These are phyloP conservation scores for Colletes gigas DNA, from an alignment of 1,140 invertebrate species.

Conservation along the genomic window DNA sequence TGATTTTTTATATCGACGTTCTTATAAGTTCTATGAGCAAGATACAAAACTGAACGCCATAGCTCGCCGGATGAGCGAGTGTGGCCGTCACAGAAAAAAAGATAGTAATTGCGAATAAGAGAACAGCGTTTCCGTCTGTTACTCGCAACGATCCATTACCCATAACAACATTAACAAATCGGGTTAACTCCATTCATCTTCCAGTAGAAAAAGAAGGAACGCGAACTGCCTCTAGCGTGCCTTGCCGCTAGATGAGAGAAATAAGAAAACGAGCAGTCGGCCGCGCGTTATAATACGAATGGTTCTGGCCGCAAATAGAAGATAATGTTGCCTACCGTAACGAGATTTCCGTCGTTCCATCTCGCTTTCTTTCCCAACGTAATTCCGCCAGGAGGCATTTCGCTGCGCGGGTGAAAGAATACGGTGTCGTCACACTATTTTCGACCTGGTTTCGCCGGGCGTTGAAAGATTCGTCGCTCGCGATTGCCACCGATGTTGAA, in stretches of 20 bases:
- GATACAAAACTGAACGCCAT: too few species aligned
- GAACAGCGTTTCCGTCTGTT: conserved; percentile 48
- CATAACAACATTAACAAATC: conserved; percentile 59
- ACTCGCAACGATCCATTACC: conserved; percentile 32
- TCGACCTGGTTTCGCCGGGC: background rate
- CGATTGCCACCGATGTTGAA: conserved; percentile 34
- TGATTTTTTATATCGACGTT: too few species aligned
- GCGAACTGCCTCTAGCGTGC: background rate
- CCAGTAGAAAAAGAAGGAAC: conserved; percentile 36
- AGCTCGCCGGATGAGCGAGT: background rate
- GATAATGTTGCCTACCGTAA: conserved; percentile 38
- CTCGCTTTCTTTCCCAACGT: conserved; percentile 18
- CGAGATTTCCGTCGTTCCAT: conserved; percentile 29
- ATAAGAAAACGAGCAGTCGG: background rate
- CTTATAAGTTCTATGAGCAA: too few species aligned
- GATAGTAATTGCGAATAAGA: conserved; percentile 26
- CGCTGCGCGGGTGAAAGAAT: conserved; percentile 4
- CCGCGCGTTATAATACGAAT: conserved; percentile 25
- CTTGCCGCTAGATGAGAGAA: background rate
- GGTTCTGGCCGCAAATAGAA: conserved; percentile 5
- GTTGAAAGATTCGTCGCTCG: conserved; percentile 25
- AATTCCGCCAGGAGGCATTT: conserved; percentile 17
- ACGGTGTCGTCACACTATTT: conserved; percentile 10
- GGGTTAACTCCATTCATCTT: conserved; percentile 55
- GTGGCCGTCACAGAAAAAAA: background rate